These are phyloP conservation scores for Oryzaephilus surinamensis DNA, from an alignment of 1,140 invertebrate genomes.

Conservation along the genomic window DNA sequence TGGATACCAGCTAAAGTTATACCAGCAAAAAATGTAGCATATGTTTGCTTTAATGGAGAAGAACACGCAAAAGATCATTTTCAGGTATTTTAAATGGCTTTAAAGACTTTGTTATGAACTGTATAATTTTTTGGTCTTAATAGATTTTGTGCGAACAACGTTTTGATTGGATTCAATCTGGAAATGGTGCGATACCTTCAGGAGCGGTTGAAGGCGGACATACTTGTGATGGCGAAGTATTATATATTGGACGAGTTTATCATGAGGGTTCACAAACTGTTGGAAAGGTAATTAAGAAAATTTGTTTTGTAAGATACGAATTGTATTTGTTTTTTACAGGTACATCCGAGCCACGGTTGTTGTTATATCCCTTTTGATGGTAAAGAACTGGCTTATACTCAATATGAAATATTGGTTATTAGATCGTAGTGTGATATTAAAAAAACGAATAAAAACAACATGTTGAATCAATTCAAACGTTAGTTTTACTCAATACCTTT, in stretches of 20 bases:
- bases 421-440: constrained; percentile 3
- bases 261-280: constrained; percentile 12
- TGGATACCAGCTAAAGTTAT: constrained; percentile 67
- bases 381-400: constrained; percentile 44
- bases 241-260: constrained; percentile 9
- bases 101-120: neutral
- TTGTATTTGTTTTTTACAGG: constrained; percentile 26
- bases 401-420: constrained; percentile 46
- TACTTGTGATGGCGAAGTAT: constrained; percentile 8
- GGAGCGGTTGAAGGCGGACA: constrained; percentile 11
- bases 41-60: constrained; percentile 50
- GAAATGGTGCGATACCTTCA: constrained; percentile 12
- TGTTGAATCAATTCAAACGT: too few species aligned
- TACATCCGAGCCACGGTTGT: constrained; percentile 50
- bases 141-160: constrained; percentile 48
- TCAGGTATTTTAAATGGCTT: constrained; percentile 42
- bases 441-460: too few species aligned
- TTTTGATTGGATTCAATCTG: constrained; percentile 49
- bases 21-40: constrained; percentile 51
- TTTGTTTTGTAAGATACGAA: neutral
- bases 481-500: too few species aligned
- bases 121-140: neutral
- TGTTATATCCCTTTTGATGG: constrained; percentile 61
- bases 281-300: constrained; percentile 9
- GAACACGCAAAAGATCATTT: constrained; percentile 51